Evolutionary conservation across 2,888 invertebrate species (phyloP).

Genomic region (Harmothoe impar): DNA sequence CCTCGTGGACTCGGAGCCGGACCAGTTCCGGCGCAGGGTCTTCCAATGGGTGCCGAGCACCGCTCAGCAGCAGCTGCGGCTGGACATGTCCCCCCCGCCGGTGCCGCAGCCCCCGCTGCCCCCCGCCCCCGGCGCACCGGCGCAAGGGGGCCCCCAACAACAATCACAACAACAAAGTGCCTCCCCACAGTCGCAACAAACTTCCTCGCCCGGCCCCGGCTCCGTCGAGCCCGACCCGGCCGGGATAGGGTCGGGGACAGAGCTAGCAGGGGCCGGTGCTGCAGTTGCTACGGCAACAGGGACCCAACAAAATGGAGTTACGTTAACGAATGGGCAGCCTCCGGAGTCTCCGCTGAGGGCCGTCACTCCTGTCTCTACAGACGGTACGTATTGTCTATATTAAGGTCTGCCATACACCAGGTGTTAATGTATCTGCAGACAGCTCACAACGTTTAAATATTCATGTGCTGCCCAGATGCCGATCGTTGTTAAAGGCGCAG

Average conservation of each 20-base stretch:
- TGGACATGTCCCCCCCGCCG: not conserved
- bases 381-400: not conserved
- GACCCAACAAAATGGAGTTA: not conserved
- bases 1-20: conserved; percentile 41
- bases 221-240: not conserved
- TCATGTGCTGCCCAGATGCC: too few species aligned
- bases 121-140: not conserved
- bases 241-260: not conserved
- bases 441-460: too few species aligned
- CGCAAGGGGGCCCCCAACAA: not conserved
- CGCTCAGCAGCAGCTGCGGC: not conserved
- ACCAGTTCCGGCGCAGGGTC: not conserved
- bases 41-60: conserved; percentile 25
- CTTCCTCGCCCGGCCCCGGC: not conserved
- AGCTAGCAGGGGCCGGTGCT: not conserved
- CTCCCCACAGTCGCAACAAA: not conserved
- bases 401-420: too few species aligned
- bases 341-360: not conserved
- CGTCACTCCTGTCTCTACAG: not conserved
- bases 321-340: not conserved
- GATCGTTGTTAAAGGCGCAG: too few species aligned
- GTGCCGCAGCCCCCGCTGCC: not conserved
- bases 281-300: not conserved
- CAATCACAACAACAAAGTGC: conserved; percentile 22
- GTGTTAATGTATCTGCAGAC: too few species aligned